These are phyloP conservation scores for Numenius phaeopus DNA, from an alignment of 2,797 vertebrate species.

Conservation along the genomic window DNA sequence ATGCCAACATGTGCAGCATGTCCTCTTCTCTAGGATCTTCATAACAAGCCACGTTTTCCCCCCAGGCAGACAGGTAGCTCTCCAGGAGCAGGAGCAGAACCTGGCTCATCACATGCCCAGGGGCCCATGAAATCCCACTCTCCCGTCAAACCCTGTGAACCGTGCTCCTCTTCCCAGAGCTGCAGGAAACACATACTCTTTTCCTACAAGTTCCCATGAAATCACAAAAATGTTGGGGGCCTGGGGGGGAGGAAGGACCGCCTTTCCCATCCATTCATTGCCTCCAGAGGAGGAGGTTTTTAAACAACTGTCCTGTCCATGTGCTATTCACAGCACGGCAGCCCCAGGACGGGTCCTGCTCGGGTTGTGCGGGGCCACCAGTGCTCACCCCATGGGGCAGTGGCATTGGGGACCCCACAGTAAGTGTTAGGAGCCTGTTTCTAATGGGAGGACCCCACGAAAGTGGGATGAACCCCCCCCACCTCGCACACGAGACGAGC, in stretches of 20 bases:
- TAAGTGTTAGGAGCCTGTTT: background rate
- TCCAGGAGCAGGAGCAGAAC: background rate
- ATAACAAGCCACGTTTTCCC: background rate
- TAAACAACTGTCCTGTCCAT: background rate
- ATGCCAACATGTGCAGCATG: rapidly evolving
- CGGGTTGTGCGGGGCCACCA: rapidly evolving
- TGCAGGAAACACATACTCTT: background rate
- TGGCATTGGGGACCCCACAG: rapidly evolving
- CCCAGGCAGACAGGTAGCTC: background rate
- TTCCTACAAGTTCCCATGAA: slow-evolving; percentile 53
- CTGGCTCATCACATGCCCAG: background rate
- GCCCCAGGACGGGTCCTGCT: background rate
- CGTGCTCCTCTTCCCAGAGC: background rate
- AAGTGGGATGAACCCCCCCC: rapidly evolving
- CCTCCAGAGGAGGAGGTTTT: background rate
- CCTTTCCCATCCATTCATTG: background rate
- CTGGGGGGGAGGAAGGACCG: background rate
- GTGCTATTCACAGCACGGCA: rapidly evolving
- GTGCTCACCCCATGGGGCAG: rapidly evolving
- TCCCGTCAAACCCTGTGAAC: background rate
- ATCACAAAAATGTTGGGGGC: slow-evolving; percentile 36
- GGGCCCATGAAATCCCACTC: background rate
- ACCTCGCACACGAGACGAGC: rapidly evolving
- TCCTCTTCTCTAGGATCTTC: background rate
- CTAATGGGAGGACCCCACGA: background rate